These are phyloP conservation scores for Tortrix viridana DNA, from an alignment of 2,888 invertebrate genomes.

Conservation along the genomic window DNA sequence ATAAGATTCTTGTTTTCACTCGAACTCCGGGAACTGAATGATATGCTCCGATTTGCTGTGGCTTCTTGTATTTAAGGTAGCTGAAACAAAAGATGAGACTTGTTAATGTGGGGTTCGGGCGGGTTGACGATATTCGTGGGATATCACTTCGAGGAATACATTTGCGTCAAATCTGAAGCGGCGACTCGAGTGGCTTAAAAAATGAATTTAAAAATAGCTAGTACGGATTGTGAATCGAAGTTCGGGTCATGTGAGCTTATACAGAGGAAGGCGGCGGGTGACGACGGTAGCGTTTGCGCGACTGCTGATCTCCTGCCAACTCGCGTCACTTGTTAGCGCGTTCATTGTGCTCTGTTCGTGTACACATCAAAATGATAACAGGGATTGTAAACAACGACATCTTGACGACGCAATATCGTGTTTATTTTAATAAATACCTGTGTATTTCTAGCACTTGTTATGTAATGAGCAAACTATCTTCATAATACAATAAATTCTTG, in stretches of 20 bases:
- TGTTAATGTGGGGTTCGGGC: conserved; percentile 49
- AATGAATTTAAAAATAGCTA: conserved; percentile 69
- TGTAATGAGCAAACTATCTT: conserved; percentile 50
- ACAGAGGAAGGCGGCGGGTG: conserved; percentile 43
- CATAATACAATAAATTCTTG: conserved; percentile 47
- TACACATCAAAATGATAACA: conserved; percentile 65
- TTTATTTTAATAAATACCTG: conserved; percentile 58
- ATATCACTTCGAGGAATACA: conserved; percentile 54
- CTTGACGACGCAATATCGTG: conserved; percentile 53
- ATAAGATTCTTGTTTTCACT: conserved; percentile 63
- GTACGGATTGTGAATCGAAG: conserved; percentile 60
- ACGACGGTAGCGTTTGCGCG: conserved; percentile 57
- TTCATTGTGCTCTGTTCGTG: conserved; percentile 52
- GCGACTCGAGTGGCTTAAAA: conserved; percentile 73
- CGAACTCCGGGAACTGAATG: conserved; percentile 64
- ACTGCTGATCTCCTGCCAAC: conserved; percentile 71
- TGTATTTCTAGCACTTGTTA: conserved; percentile 38
- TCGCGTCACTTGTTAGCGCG: conserved; percentile 67
- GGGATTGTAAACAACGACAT: conserved; percentile 66
- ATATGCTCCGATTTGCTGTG: conserved; percentile 70
- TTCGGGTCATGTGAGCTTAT: conserved; percentile 74
- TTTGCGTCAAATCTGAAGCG: conserved; percentile 68
- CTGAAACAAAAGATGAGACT: conserved; percentile 70
- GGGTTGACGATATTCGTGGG: conserved; percentile 48
- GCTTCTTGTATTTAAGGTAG: conserved; percentile 72